Conservation (phyloP, 2,888 invertebrate genomes). For the Eupithecia vulgata region DNA sequence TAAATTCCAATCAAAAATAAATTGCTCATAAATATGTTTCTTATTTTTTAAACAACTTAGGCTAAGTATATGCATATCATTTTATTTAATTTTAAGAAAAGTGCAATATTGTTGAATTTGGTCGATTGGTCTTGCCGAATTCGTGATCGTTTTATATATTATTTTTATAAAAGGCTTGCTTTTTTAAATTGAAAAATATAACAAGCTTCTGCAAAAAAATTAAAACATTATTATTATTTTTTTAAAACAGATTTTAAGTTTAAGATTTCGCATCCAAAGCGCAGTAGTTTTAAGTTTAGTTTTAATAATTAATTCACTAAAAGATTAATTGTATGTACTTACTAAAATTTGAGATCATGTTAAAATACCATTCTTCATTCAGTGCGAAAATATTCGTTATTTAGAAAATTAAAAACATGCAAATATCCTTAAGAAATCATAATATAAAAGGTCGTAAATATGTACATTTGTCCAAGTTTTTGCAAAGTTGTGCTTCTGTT, state of each 20-base stretch:
- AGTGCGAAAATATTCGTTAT: not conserved
- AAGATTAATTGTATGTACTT: not conserved
- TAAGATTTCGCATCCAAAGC: constrained; percentile 38
- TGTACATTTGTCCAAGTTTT: not conserved
- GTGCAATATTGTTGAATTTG: constrained; percentile 71
- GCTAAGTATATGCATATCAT: constrained; percentile 71
- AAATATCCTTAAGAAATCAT: not conserved
- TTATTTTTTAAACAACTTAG: constrained; percentile 15
- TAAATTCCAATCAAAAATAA: constrained; percentile 6
- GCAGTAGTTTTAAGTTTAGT: constrained; percentile 32
- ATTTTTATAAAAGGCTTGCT: not conserved
- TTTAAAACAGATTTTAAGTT: not conserved
- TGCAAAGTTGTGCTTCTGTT: constrained; percentile 8
- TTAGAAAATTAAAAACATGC: not conserved
- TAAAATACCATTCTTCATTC: not conserved
- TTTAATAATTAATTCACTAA: constrained; percentile 24
- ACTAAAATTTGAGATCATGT: not conserved
- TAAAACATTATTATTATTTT: not conserved
- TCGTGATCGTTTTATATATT: constrained; percentile 56
- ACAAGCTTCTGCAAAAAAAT: not conserved
- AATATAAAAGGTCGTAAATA: not conserved
- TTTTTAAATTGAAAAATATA: not conserved
- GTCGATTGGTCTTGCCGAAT: constrained; percentile 63
- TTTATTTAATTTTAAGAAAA: constrained; percentile 54
- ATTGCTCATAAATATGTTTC: constrained; percentile 1